A percentile compares a stretch with the other conserved stretches of the same genome.
Evolutionary conservation across 2,113 vertebrate species (phyloP).

Genomic region (Petromus typicus): DNA sequence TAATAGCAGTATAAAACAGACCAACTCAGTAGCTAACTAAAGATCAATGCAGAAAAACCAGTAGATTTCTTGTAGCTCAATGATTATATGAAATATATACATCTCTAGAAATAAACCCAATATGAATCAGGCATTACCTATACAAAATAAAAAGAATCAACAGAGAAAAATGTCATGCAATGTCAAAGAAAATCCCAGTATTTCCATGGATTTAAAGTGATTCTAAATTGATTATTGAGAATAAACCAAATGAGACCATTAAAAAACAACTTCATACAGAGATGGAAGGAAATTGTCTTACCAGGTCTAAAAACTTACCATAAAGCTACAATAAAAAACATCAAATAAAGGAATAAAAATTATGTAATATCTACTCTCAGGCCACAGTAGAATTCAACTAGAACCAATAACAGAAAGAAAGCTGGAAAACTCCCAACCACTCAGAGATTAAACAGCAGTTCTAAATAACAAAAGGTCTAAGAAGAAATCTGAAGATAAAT

Average conservation of each 20-base stretch:
- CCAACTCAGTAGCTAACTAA: background rate
- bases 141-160: background rate
- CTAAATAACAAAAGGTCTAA: background rate
- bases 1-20: background rate
- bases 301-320: slow-evolving; percentile 31
- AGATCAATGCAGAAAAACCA: background rate
- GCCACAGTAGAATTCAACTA: background rate
- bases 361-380: background rate
- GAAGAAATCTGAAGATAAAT: background rate
- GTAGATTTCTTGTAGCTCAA: background rate
- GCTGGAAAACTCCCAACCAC: background rate
- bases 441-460: background rate
- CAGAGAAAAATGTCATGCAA: slow-evolving; percentile 1
- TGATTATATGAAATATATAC: background rate
- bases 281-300: background rate
- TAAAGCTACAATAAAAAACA: slow-evolving; percentile 54
- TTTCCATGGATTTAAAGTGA: slow-evolving; percentile 48
- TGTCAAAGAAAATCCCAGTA: slow-evolving; percentile 36
- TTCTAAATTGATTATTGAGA: slow-evolving; percentile 43
- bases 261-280: background rate
- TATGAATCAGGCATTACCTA: background rate
- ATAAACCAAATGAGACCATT: background rate
- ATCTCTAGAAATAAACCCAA: slow-evolving; percentile 37
- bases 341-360: background rate
- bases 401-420: background rate